Base-by-base conservation (phyloP, 1,140 invertebrate genomes). In the Drosophila littoralis region DNA sequence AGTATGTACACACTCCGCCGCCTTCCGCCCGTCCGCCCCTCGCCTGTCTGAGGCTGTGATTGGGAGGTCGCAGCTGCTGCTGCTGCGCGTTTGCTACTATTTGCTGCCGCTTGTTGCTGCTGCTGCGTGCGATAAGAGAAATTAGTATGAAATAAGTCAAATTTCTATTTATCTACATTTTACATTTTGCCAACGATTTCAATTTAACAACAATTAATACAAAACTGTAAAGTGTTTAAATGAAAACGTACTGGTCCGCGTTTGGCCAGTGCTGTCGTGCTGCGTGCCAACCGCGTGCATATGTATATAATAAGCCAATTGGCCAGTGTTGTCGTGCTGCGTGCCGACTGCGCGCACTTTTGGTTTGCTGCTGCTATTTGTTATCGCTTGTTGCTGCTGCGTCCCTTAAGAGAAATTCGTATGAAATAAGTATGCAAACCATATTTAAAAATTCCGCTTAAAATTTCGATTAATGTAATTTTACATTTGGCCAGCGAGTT, bases 61-160 rank as follows among this genome's bases (percentile, higher is more conserved):
- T 28, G 22, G 22, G 4, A 5, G 17, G 58, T 61, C 65, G 45
- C 65, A 40, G 58, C 66, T 28, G 55, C 57, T 70, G 38, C 54
- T 58, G 45, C 68, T 71, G 60, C 68, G 68, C 68, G 60, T 51
- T 65, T 71, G 51, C 10, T 57, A 9, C 36, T 42, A 9, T n/a
- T 42, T 40, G 7, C 22, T 17, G 6, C 13, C n/a, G 32, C 13
- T 13, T 10, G 67, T 46, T 54, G 67, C 48, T 52, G 32, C 32
- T 52, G 32, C 32, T 52, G 1, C 12, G 17, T 12, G 22, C 12
- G 22, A 22, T n/a, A 6, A 32, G 17, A 33, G n/a, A n/a, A 28
- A 33, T 7, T 3, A 0, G 3, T 33, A 13, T 10, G 6, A 13
- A 33, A 33, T 33, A n/a, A 1, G 38, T 10, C 38, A 40, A 40